These are phyloP conservation scores for Callorhinus ursinus DNA, from an alignment of 2,113 vertebrate species.

Conservation along the genomic window DNA sequence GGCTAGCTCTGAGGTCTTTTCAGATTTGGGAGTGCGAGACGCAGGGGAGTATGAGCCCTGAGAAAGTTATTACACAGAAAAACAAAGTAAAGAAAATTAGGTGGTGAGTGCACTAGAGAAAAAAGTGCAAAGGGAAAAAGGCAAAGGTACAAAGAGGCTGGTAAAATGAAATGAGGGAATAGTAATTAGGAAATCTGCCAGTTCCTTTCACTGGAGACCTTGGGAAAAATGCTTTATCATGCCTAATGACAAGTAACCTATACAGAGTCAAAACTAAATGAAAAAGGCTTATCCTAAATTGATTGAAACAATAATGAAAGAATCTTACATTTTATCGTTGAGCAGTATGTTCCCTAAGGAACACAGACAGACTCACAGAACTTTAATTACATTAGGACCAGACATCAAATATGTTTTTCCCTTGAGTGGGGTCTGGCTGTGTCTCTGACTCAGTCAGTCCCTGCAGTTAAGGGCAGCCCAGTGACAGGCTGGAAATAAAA, in stretches of 20 bases:
- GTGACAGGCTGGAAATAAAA: neutral
- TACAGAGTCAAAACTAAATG: conserved; percentile 17
- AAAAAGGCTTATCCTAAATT: conserved; percentile 43
- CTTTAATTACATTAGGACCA: conserved; percentile 45
- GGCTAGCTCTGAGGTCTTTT: neutral
- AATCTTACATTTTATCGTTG: conserved; percentile 43
- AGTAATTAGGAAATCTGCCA: conserved; percentile 63
- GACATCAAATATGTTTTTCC: neutral
- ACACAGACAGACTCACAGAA: neutral
- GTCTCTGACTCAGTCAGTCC: neutral
- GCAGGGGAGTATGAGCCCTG: neutral
- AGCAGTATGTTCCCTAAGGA: neutral
- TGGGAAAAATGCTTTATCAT: conserved; percentile 47
- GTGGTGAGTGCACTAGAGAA: neutral
- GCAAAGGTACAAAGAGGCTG: neutral
- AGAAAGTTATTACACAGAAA: conserved; percentile 46
- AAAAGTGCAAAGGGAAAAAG: neutral
- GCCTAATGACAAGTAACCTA: conserved; percentile 58
- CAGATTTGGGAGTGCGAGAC: neutral
- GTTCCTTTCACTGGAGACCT: conserved; percentile 24
- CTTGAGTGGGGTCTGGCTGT: neutral
- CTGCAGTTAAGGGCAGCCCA: neutral
- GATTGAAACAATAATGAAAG: conserved; percentile 66
- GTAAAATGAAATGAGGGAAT: conserved; percentile 44
- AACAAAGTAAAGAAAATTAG: conserved; percentile 19